A percentile compares a stretch with the other conserved stretches of the same genome.
Conservation (phyloP, 2,888 invertebrate genomes). For the Brenthis daphne region DNA sequence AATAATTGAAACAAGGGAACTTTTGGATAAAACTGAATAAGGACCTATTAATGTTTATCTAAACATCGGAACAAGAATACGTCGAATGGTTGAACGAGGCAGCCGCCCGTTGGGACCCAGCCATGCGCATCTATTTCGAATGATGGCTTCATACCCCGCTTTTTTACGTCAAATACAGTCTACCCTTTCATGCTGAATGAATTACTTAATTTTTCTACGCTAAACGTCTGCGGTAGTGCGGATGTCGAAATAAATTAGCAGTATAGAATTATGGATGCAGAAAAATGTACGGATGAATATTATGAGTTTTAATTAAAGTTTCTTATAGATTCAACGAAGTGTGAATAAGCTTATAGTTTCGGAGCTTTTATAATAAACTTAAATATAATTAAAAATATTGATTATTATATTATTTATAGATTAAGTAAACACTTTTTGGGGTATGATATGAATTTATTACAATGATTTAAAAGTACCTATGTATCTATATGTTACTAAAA, state of each 20-base stretch:
- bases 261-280: constrained; percentile 36
- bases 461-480: too few species aligned
- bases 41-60: constrained; percentile 77
- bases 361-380: not conserved
- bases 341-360: constrained; percentile 15
- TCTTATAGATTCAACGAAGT: constrained; percentile 28
- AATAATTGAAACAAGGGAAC: constrained; percentile 72
- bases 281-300: constrained; percentile 34
- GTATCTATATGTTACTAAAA: not conserved
- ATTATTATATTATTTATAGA: not conserved
- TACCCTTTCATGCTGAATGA: constrained; percentile 78
- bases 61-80: constrained; percentile 75
- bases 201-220: constrained; percentile 79
- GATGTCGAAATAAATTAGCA: constrained; percentile 72
- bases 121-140: constrained; percentile 68
- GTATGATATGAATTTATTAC: too few species aligned
- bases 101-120: constrained; percentile 62
- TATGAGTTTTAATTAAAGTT: constrained; percentile 23
- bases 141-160: constrained; percentile 67
- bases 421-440: not conserved
- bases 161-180: constrained; percentile 76
- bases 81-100: constrained; percentile 59
- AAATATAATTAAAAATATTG: not conserved
- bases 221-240: constrained; percentile 58
- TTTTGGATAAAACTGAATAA: constrained; percentile 58